Evolutionary conservation across 2,113 vertebrate genomes (phyloP), one percentile per base, ranked within the genome.

Genomic region (Tringa solitaria): DNA sequence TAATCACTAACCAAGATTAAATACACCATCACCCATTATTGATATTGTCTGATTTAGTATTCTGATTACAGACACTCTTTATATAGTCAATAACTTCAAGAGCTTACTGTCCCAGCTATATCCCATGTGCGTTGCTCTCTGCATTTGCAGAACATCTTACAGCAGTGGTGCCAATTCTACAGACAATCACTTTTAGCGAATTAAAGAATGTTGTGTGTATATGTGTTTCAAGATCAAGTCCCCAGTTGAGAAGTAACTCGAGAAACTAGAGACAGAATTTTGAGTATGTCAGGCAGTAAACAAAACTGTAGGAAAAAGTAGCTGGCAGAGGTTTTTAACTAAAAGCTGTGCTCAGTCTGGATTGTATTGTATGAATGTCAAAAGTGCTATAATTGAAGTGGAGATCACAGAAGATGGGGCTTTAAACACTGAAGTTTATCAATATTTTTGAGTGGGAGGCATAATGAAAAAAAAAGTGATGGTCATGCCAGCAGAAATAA

Each of bases 81-180:
- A 45, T 91, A 35, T 23, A 91, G 64, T 53, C 60, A 68, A n/a
- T 84, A 78, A 74, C 30, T 93, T 90, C 56, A 76, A 56, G 43
- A 95, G 39, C 5, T 1, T 68, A n/a, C 57, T 89, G 45, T 64
- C 79, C 74, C 64, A 90, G 64, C 24, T 60, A 92, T 64, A 81
- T 92, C 84, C 79, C 85, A 77, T 70, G 76, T 95, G 88, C 15
- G 65, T 84, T 93, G 60, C 64, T 84, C 67, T 93, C 68, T 90
- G 60, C 73, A 73, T 92, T 81, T 92, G 76, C 86, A 63, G 60
- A 96, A 86, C 53, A 43, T 85, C 65, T 84, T 87, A 75, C 45
- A 84, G 39, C 46, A 65, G 6, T 87, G 64, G 41, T 0, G 0
- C 48, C 80, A 87, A 12, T 68, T 84, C 80, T 95, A 59, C 59